Evolutionary conservation across 2,113 vertebrate species (phyloP).

Genomic region (Siniperca chuatsi): DNA sequence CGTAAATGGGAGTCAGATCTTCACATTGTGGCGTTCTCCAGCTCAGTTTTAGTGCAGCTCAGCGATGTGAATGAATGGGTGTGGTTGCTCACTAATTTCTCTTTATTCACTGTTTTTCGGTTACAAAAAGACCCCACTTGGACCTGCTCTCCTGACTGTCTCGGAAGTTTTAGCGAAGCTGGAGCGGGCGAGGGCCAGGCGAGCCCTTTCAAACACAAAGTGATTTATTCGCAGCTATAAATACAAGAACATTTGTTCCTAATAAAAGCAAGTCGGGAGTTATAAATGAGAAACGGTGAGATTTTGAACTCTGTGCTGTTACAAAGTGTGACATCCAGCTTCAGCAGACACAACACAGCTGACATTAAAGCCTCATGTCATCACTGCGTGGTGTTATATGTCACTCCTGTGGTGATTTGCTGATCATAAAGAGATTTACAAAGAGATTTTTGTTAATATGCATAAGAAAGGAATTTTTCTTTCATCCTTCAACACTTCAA

Average conservation of each 20-base stretch:
- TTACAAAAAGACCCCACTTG: neutral
- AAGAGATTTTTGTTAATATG: neutral
- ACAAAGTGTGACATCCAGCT: conserved; percentile 18
- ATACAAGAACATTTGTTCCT: conserved; percentile 47
- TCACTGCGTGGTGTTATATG: neutral
- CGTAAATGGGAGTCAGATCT: neutral
- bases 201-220: conserved; percentile 17
- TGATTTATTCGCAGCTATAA: conserved; percentile 29
- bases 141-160: conserved; percentile 15
- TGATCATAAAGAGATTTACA: neutral
- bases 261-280: conserved; percentile 23
- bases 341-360: conserved; percentile 41
- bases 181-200: neutral
- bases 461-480: neutral
- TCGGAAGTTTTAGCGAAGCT: conserved; percentile 6
- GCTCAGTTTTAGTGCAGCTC: neutral
- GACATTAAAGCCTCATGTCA: neutral
- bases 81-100: neutral
- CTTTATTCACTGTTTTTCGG: conserved; percentile 23
- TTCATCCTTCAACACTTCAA: neutral
- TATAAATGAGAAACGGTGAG: conserved; percentile 1
- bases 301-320: neutral
- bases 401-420: neutral
- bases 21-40: neutral
- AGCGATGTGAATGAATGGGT: neutral